Evolutionary conservation across 1,140 invertebrate species (phyloP), one percentile per base, ranked within the genome.

Genomic region (Aphelenchoides besseyi): DNA sequence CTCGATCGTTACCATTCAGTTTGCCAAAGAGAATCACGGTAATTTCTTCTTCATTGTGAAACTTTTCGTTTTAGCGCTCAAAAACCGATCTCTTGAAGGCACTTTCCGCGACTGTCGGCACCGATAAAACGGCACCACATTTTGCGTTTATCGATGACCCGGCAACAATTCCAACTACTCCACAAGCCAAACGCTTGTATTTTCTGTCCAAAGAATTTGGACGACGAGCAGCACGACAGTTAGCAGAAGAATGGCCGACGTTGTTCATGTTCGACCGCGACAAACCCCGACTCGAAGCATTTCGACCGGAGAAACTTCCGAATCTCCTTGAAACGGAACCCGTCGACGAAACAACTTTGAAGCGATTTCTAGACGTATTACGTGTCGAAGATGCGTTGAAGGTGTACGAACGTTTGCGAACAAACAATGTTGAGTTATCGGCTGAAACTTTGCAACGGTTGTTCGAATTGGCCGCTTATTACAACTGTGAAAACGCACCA

Each of bases 221-320:
- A 52, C 71, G 72, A 36, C 70, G 81, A 16, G 74, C 81, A 29
- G 81, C 81, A 1, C 77, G 81, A 37, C 74, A 77, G 68, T 59
- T 83, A 8, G 81, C 79, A 8, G 63, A 73, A 29, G 83, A 83
- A 82, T 83, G 83, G 83, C 82, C 82, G 8, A 84, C 83, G 8
- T 67, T 83, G 3, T 85, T 83, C 63, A 77, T 77, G 62, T 84
- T 81, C 48, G 82, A 83, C 53, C 68, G 79, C 53, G 82, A 83
- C 70, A 36, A 82, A 29, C 82, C 82, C 3, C 37, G 75, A n/a
- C 53, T 83, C 2, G 55, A 54, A 0, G 81, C 61, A 9, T 83
- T 83, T 55, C 74, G 74, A 23, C 78, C 71, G 28, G 67, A 81
- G 61, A 78, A 81, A 33, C 63, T 63, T 23, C 78, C 77, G 2